Percentiles rank a stretch among this genome's conserved stretches.
phyloP scores from a whole-genome alignment of 2,113 vertebrate genomes.

The Bujurquina vittata region DNA sequence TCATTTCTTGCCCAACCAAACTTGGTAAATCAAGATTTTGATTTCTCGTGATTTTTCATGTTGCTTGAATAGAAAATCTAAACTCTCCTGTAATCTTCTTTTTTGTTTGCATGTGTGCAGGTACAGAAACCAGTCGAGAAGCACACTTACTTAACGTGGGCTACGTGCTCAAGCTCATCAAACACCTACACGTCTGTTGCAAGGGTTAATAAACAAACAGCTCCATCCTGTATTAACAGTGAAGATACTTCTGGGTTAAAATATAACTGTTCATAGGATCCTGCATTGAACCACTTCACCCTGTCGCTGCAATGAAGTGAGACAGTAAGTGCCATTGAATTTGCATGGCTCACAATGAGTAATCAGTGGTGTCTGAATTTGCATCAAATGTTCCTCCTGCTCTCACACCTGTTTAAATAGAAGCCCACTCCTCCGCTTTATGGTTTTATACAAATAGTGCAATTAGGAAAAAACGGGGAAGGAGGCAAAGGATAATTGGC shows the following conservation, averaged over 20 bases:
- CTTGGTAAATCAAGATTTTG: not conserved
- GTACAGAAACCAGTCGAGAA: not conserved
- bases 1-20: not conserved
- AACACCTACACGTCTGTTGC: constrained; percentile 24
- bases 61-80: not conserved
- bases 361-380: constrained; percentile 61
- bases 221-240: constrained; percentile 23
- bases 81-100: not conserved
- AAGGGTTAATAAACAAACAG: constrained; percentile 35
- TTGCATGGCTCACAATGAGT: constrained; percentile 71
- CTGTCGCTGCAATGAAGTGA: constrained; percentile 49
- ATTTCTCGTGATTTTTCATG: not conserved
- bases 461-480: constrained; percentile 48
- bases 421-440: constrained; percentile 23
- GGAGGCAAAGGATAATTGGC: constrained; percentile 17
- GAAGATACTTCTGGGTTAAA: constrained; percentile 32
- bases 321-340: constrained; percentile 56
- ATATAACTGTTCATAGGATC: constrained; percentile 37
- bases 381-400: constrained; percentile 67
- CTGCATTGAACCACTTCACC: constrained; percentile 35
- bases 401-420: constrained; percentile 51
- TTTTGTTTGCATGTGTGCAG: not conserved
- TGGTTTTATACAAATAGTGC: constrained; percentile 47
- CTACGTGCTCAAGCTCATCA: not conserved
- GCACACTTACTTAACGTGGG: not conserved